phyloP scores from a whole-genome alignment of 2,113 vertebrate species.

The Microtus oregoni region DNA sequence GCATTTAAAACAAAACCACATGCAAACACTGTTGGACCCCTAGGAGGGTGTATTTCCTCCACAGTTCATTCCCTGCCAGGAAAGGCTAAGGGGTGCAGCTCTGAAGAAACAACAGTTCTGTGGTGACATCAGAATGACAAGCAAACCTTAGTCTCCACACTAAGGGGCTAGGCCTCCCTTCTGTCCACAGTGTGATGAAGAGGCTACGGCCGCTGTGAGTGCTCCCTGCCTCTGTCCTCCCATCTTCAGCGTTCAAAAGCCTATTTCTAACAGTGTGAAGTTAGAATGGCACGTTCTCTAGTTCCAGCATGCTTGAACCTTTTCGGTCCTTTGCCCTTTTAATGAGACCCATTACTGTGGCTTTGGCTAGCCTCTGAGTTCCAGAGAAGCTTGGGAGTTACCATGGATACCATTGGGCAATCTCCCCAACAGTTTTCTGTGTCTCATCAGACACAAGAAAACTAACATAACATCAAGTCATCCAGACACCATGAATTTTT shows the following conservation, averaged over 20 bases:
- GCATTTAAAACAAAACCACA: constrained; percentile 63
- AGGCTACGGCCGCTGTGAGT: constrained; percentile 70
- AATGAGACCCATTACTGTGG: constrained; percentile 87
- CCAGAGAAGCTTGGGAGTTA: constrained; percentile 87
- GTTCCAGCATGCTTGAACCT: constrained; percentile 82
- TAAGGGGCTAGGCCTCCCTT: constrained; percentile 60
- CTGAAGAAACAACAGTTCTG: constrained; percentile 57
- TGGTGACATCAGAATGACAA: constrained; percentile 70
- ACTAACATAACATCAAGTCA: constrained; percentile 83
- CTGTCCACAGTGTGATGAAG: constrained; percentile 80
- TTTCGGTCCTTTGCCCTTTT: constrained; percentile 88
- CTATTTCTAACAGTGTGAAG: constrained; percentile 72
- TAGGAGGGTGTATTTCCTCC: constrained; percentile 36
- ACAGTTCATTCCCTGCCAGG: constrained; percentile 38
- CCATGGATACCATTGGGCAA: constrained; percentile 89
- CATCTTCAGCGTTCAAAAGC: constrained; percentile 72
- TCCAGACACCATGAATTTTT: constrained; percentile 71
- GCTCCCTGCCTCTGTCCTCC: constrained; percentile 47
- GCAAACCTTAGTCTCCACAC: constrained; percentile 71
- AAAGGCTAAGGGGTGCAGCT: constrained; percentile 55
- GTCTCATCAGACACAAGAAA: constrained; percentile 86
- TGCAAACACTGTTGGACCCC: not conserved
- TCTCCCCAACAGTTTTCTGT: constrained; percentile 86
- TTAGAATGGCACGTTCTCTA: constrained; percentile 60
- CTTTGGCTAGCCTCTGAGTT: constrained; percentile 86